A percentile compares a stretch with the other conserved stretches of the same genome.
Conservation (phyloP, 2,888 invertebrate species). For the Pristionchus arcanus region DNA sequence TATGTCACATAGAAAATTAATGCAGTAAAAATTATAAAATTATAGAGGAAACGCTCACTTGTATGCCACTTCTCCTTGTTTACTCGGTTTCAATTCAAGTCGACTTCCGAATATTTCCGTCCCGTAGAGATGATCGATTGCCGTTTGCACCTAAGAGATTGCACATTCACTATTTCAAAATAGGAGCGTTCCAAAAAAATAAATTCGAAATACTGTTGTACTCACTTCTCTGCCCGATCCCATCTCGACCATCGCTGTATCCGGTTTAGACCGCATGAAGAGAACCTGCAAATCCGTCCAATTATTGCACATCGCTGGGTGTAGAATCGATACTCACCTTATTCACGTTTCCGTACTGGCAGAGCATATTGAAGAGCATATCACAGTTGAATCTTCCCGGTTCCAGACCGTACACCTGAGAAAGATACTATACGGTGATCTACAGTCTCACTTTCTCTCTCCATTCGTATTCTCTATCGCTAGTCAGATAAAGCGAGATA, state of each 20-base stretch:
- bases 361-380: conserved; percentile 96
- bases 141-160: conserved; percentile 79
- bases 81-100: conserved; percentile 65
- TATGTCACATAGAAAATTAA: conserved; percentile 85
- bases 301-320: neutral
- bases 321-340: conserved; percentile 85
- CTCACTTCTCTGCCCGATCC: conserved; percentile 92
- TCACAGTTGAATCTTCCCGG: conserved; percentile 95
- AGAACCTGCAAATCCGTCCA: conserved; percentile 85
- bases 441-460: conserved; percentile 78
- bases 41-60: neutral
- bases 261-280: conserved; percentile 97
- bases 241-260: conserved; percentile 99
- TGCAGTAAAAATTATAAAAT: neutral
- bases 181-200: neutral
- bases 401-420: conserved; percentile 98
- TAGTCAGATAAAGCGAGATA: neutral
- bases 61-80: conserved; percentile 62
- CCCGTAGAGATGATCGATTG: conserved; percentile 95
- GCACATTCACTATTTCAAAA: neutral
- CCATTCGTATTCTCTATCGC: neutral
- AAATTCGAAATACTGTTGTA: neutral
- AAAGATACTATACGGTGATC: conserved; percentile 83
- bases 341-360: conserved; percentile 97
- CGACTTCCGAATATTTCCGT: conserved; percentile 87